Base-by-base conservation (phyloP, 64 coral and sea anemone species). In the Anthopleura sola region DNA sequence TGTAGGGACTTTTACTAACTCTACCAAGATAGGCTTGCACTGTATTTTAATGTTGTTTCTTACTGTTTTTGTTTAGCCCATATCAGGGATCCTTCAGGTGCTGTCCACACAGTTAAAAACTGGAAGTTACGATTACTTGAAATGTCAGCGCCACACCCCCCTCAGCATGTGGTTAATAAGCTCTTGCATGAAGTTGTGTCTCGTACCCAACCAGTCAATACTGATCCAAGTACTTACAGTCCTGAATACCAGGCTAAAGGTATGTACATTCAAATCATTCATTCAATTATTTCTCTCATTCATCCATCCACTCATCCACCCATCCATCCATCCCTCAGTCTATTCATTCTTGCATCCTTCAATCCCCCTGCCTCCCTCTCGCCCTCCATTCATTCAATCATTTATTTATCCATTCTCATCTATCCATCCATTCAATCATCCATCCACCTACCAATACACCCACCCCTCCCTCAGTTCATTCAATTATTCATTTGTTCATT, bases 71-170 rank as follows among this genome's bases (percentile, higher is more conserved):
- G 10, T 34, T 47, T 60, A 99, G 97, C 97, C 66, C 97, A 99
- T 78, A 92, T 95, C 55, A 84, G 93, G 31, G 97, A 99, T 78
- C 97, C 97, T 17, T 90, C 92, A 77, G 93, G 93, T 44, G 55
- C 85, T 0, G 86, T 90, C 31, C 97, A 99, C 75, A 66, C 97
- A 17, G 97, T 99, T 21, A 99, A 95, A 83, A 94, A 92, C 78
- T 99, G 97, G 97, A 94, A 92, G 28, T 81, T 99, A n/a, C 87
- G 97, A 58, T 76, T 99, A 38, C 89, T 99, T 87, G 97, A 99
- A 90, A 89, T 99, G 93, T 80, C 97, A 33, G 97, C 97, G 12
- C 93, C 97, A 49, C 93, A 92, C 53, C 97, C 97, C 55, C 93
- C 97, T 44, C 90, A 99, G 37, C 92, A 99, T 64, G 93, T 99